These are phyloP conservation scores for Scleropages formosus DNA, from an alignment of 2,797 vertebrate species.

Conservation along the genomic window DNA sequence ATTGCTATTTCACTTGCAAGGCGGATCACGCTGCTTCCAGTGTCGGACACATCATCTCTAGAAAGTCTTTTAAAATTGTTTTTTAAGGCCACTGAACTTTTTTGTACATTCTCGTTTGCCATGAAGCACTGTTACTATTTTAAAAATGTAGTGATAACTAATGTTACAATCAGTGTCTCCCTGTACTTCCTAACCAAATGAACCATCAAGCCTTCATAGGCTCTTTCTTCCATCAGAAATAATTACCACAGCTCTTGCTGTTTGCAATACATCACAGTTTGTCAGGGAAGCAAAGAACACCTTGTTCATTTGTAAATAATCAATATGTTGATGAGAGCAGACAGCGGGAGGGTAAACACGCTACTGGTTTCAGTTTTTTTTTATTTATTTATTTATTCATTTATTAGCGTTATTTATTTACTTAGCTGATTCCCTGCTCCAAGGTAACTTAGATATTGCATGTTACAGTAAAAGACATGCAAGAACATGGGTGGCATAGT, in stretches of 20 bases:
- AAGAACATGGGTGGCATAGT: too few relatives aligned
- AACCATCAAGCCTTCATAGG: background rate
- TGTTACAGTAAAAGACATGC: too few relatives aligned
- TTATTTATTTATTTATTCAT: too few relatives aligned
- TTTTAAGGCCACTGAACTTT: too few relatives aligned
- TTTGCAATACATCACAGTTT: constrained; percentile 18
- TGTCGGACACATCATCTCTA: too few relatives aligned
- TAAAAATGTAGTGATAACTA: background rate
- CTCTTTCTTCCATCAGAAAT: constrained; percentile 12
- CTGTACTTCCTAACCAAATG: background rate
- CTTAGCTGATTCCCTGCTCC: too few relatives aligned
- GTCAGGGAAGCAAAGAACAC: constrained; percentile 26
- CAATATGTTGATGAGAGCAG: constrained; percentile 24
- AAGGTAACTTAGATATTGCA: too few relatives aligned
- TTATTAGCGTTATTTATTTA: too few relatives aligned
- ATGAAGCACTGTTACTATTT: background rate
- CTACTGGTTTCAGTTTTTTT: background rate
- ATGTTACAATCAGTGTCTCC: background rate
- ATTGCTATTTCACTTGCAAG: too few relatives aligned
- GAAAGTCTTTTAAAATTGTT: too few relatives aligned
- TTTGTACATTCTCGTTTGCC: too few relatives aligned
- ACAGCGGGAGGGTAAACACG: background rate
- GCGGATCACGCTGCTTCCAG: too few relatives aligned
- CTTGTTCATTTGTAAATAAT: constrained; percentile 34
- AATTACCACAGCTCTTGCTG: constrained; percentile 24